These are phyloP conservation scores for Seladonia tumulorum DNA, from an alignment of 2,888 invertebrate species.

Conservation along the genomic window DNA sequence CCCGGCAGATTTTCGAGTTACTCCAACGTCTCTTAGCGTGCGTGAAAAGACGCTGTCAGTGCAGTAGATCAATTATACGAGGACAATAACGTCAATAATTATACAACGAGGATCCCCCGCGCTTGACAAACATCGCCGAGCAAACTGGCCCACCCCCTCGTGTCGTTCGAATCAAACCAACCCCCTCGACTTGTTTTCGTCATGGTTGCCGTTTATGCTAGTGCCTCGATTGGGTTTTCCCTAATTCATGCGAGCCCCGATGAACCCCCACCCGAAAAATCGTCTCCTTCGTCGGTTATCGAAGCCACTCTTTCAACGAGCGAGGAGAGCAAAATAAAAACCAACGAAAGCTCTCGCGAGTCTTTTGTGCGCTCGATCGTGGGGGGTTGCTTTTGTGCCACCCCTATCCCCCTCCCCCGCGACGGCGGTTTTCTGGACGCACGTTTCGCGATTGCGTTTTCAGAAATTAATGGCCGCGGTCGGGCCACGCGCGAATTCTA, in stretches of 20 bases:
- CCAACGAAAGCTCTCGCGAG: background rate
- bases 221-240: slow-evolving; percentile 75
- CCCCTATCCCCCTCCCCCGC: background rate
- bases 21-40: background rate
- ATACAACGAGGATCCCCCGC: background rate
- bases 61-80: background rate
- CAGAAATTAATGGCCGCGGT: slow-evolving; percentile 68
- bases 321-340: background rate
- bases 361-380: slow-evolving; percentile 15
- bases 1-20: background rate
- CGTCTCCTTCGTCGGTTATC: background rate
- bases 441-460: slow-evolving; percentile 55
- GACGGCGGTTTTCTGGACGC: background rate
- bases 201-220: slow-evolving; percentile 34
- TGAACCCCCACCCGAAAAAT: background rate
- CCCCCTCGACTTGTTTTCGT: slow-evolving; percentile 37
- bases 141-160: background rate
- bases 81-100: slow-evolving; percentile 7
- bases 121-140: background rate
- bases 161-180: background rate
- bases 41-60: background rate
- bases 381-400: slow-evolving; percentile 18
- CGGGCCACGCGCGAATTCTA: slow-evolving; percentile 65
- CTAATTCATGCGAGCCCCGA: slow-evolving; percentile 74
- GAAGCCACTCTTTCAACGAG: background rate